These are phyloP conservation scores for Mermis nigrescens DNA, from an alignment of 2,888 invertebrate species.

Conservation along the genomic window DNA sequence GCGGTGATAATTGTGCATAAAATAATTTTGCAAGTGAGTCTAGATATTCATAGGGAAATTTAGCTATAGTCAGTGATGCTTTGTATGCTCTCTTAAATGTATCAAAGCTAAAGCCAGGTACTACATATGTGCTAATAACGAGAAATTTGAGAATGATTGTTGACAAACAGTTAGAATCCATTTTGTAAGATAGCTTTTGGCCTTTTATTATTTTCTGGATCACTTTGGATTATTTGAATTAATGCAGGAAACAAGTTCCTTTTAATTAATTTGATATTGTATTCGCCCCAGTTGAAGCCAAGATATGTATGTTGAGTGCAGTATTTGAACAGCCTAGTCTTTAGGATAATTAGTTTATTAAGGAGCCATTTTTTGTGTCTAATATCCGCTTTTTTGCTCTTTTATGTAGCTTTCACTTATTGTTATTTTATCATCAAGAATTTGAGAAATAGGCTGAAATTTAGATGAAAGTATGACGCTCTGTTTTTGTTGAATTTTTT, in stretches of 20 bases:
- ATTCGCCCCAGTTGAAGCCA: constrained; percentile 6
- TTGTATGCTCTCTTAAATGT: background rate
- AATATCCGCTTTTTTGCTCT: background rate
- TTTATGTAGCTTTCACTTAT: background rate
- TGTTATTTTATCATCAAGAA: background rate
- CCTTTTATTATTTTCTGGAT: background rate
- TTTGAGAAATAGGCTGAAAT: background rate
- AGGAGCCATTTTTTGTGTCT: background rate
- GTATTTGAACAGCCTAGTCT: background rate
- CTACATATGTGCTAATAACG: background rate
- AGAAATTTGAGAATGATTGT: constrained; percentile 2
- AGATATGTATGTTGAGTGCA: background rate
- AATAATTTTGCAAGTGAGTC: background rate
- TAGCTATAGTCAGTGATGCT: background rate
- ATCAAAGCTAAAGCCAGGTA: background rate
- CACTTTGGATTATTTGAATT: background rate
- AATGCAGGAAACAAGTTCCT: background rate
- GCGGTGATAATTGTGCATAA: background rate
- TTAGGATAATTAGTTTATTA: background rate
- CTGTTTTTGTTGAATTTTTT: background rate
- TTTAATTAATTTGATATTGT: constrained; percentile 3
- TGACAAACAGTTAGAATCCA: background rate
- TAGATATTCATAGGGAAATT: constrained; percentile 4
- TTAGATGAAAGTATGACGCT: background rate
- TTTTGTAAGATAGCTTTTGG: background rate